phyloP scores from a whole-genome alignment of 2,888 invertebrate genomes.

The Mythimna ferrago region DNA sequence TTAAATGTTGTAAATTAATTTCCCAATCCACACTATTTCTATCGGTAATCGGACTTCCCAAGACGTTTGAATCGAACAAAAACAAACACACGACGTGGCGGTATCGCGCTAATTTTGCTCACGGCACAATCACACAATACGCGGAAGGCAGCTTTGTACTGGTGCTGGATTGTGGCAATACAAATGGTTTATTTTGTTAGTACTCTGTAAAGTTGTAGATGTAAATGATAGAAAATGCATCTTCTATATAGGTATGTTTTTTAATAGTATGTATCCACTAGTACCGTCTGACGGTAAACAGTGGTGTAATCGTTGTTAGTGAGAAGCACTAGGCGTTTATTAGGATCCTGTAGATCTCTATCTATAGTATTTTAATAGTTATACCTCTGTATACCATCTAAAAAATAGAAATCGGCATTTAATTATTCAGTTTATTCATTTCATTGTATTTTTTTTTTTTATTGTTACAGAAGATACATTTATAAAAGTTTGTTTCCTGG shows the following conservation, averaged over 20 bases:
- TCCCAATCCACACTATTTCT: conserved; percentile 57
- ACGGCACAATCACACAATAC: conserved; percentile 82
- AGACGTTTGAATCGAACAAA: conserved; percentile 76
- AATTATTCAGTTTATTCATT: not conserved
- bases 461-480: no score
- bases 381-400: no score
- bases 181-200: conserved; percentile 38
- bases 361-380: no score
- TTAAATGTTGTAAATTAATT: not conserved
- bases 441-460: no score
- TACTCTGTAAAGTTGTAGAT: conserved; percentile 13
- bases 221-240: not conserved
- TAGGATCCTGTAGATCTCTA: no score
- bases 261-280: no score
- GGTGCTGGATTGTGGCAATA: conserved; percentile 34
- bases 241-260: not conserved
- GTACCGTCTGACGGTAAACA: no score
- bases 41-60: conserved; percentile 77
- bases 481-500: no score
- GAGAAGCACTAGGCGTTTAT: no score
- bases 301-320: no score
- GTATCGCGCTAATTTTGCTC: conserved; percentile 79
- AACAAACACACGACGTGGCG: conserved; percentile 75
- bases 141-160: conserved; percentile 78
- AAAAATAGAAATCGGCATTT: not conserved